Base-by-base conservation (phyloP, 2,113 vertebrate genomes). In the Neodon shergylaensis region DNA sequence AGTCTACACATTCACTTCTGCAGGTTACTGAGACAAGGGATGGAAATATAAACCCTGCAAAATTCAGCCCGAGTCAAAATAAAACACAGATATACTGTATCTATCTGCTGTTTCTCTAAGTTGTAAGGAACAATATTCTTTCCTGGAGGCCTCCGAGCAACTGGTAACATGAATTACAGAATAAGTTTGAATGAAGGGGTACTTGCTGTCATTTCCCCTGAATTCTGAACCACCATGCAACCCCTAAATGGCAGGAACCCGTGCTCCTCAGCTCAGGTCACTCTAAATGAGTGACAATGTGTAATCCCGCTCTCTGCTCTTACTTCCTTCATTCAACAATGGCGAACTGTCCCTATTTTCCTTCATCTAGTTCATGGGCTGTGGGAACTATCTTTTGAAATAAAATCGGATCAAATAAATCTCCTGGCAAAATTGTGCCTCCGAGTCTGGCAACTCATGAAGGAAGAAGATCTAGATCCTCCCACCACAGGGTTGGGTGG, bases 151-250 rank as follows among this genome's bases (percentile, higher is more conserved):
- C 66, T 92, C 93, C 93, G 10, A 58, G 21, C 78, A 58, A 83
- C 85, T 61, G 83, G 39, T 66, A 65, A 72, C 52, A 14, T 91
- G 21, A 97, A 92, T 95, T 82, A 88, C 68, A 89, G 92, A 24
- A 96, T 44, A 94, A 92, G 87, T 91, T 91, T 0, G 0, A 97
- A 94, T 42, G 81, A 92, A 94, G 93, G 70, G 94, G 93, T 77
- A 78, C 96, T 33, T 90, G 42, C 44, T 91, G 47, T 82, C 65
- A 70, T 94, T 94, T 92, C 33, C 77, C 72, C 49, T 93, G 89
- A 92, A 95, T 91, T 95, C 92, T 85, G 78, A 74, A 82, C 47
- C 26, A 92, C 42, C 12, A 24, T 10, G 19, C 66, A 94, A 87
- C 63, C 24, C n/a, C 70, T 70, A 83, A 90, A 54, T 36, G 74